Evolutionary conservation across 2,113 vertebrate genomes (phyloP).

Genomic region (Ptychochromis oligacanthus): DNA sequence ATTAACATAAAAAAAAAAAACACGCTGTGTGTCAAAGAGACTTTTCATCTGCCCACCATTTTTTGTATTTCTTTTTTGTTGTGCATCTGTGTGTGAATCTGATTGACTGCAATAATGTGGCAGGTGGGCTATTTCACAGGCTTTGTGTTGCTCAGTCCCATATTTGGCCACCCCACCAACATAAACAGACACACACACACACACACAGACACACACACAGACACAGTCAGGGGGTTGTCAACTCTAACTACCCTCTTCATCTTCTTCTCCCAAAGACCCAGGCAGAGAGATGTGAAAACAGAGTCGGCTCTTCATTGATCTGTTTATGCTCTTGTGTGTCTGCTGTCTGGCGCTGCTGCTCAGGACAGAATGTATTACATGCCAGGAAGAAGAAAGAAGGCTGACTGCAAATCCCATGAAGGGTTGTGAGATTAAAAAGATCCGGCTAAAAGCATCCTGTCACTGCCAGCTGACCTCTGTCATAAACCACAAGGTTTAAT

Average conservation of each 20-base stretch:
- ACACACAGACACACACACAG: not conserved
- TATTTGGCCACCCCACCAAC: not conserved
- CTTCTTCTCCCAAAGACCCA: not conserved
- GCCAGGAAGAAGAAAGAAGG: not conserved
- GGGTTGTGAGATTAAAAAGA: not conserved
- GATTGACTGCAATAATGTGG: constrained; percentile 14
- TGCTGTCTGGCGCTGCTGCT: constrained; percentile 36
- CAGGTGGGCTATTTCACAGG: constrained; percentile 47
- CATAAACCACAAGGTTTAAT: constrained; percentile 14
- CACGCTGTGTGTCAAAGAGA: not conserved
- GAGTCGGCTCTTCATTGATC: constrained; percentile 47
- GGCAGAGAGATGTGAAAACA: constrained; percentile 6
- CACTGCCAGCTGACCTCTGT: constrained; percentile 10
- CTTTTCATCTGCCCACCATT: constrained; percentile 13
- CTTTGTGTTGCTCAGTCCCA: constrained; percentile 5
- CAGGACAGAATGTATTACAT: not conserved
- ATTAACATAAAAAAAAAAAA: not conserved
- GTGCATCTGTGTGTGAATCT: constrained; percentile 5
- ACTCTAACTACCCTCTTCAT: constrained; percentile 13
- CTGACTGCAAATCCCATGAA: not conserved
- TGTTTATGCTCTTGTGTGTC: constrained; percentile 31
- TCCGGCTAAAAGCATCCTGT: not conserved
- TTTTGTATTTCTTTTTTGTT: not conserved
- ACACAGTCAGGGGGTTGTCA: too few relatives aligned
- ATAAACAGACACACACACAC: not conserved